A percentile compares a stretch with the other conserved stretches of the same genome.
Evolutionary conservation across 2,888 invertebrate species (phyloP).

Genomic region (Drosophila koepferae): DNA sequence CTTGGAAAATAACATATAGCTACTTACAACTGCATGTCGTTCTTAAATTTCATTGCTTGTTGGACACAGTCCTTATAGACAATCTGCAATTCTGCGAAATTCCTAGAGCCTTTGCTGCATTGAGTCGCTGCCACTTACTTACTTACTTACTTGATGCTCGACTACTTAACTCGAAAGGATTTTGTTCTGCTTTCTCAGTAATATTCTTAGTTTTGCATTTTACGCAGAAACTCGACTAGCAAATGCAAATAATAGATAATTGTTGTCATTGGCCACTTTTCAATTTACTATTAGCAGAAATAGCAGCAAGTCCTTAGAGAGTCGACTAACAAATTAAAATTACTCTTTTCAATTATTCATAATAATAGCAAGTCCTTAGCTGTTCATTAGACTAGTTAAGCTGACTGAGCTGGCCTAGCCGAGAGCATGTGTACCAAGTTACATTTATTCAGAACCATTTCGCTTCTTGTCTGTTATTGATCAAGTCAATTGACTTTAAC

Average conservation of each 20-base stretch:
- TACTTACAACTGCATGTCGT: too few relatives aligned
- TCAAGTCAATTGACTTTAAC: conserved; percentile 48
- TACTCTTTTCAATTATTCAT: conserved; percentile 43
- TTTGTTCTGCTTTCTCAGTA: background rate
- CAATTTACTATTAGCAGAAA: conserved; percentile 44
- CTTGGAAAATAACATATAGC: background rate
- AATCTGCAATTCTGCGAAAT: background rate
- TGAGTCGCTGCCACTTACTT: background rate
- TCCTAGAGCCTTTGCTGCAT: background rate
- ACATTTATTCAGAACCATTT: background rate
- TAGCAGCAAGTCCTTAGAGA: conserved; percentile 16
- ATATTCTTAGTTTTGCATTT: background rate
- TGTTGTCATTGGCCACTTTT: conserved; percentile 24
- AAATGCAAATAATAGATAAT: background rate
- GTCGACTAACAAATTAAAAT: too few relatives aligned
- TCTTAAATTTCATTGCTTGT: background rate
- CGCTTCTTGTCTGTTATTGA: conserved; percentile 32
- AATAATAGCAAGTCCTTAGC: conserved; percentile 18
- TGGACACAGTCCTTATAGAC: too few relatives aligned
- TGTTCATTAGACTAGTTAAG: conserved; percentile 38
- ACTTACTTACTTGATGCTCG: background rate
- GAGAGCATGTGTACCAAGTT: conserved; percentile 13
- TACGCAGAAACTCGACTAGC: background rate
- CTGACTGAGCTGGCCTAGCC: conserved; percentile 19
- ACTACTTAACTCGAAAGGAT: background rate